Base-by-base conservation (phyloP, 2,113 vertebrate species). In the Crotophaga sulcirostris region DNA sequence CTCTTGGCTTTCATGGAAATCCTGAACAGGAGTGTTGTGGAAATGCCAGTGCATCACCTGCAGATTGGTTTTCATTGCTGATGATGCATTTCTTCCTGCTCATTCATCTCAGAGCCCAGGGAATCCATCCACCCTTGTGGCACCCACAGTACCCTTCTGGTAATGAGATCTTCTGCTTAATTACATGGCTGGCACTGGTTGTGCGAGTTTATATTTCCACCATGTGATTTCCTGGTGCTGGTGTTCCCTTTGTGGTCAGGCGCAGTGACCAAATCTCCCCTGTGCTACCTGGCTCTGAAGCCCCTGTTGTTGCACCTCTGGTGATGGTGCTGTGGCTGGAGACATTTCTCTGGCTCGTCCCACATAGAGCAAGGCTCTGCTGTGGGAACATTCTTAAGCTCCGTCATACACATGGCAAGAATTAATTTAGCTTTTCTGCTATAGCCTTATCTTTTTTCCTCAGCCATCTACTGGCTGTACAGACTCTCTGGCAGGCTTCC, bases 381-480 rank as follows among this genome's bases (percentile, higher is more conserved):
- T 92, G 47, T 72, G 84, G 56, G 84, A 96, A 81, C 84, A 89
- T 90, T 85, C 75, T 49, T 89, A 87, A 92, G 68, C 76, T 75
- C 73, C 76, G 67, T 78, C 60, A 0, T 74, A 34, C 33, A 56
- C 24, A n/a, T 92, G 96, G 80, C 95, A 94, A 92, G 80, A 94
- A 90, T 92, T 93, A 95, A 93, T 92, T 89, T 92, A 87, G 72
- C 56, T 72, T 93, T 76, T 96, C 84, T 96, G 60, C 73, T 78
- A 52, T 67, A 59, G 31, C 47, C 91, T 96, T 96, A 96, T 97
- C 91, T 96, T 84, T 93, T 87, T 42, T 72, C 94, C 44, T 92
- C 89, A 87, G 69, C 88, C 90, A 87, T 95, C 67, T 76, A 87
- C 84, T 90, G 90, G 75, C 92, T 94, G 36, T 63, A 20, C 68